A percentile compares a stretch with the other conserved stretches of the same genome.
Evolutionary conservation across 2,113 vertebrate genomes (phyloP).

Genomic region (Camarhynchus parvulus): DNA sequence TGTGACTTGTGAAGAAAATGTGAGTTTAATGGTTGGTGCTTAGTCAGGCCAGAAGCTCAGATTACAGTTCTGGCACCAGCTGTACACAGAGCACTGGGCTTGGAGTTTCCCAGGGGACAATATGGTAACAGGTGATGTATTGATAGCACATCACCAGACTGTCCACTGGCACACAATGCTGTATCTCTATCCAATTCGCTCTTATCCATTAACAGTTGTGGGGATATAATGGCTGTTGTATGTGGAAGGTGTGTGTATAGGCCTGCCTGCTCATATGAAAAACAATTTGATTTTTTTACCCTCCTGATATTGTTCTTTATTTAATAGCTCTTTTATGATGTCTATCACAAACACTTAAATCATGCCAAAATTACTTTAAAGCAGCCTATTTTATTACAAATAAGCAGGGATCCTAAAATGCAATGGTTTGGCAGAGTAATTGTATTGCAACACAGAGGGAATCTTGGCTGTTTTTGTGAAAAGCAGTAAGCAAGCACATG

Average conservation of each 20-base stretch:
- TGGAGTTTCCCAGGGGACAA: constrained; percentile 1
- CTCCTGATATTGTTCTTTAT: not conserved
- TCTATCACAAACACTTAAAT: not conserved
- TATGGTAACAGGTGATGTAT: not conserved
- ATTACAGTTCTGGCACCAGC: not conserved
- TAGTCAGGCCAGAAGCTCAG: not conserved
- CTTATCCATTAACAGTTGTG: not conserved
- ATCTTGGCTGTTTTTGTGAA: not conserved
- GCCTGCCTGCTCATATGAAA: not conserved
- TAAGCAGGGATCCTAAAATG: not conserved
- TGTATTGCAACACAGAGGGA: not conserved
- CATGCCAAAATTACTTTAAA: not conserved
- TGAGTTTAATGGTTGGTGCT: not conserved
- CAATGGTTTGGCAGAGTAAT: not conserved
- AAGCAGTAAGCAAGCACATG: not conserved
- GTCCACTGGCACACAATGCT: not conserved
- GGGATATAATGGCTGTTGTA: not conserved
- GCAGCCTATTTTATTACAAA: not conserved
- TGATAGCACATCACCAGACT: not conserved
- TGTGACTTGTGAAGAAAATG: not conserved
- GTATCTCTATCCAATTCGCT: not conserved
- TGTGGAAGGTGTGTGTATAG: not conserved
- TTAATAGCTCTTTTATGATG: not conserved
- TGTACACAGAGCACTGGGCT: not conserved
- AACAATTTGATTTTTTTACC: not conserved